Base-by-base conservation (phyloP, 2,797 vertebrate genomes). In the Alectoris magna region DNA sequence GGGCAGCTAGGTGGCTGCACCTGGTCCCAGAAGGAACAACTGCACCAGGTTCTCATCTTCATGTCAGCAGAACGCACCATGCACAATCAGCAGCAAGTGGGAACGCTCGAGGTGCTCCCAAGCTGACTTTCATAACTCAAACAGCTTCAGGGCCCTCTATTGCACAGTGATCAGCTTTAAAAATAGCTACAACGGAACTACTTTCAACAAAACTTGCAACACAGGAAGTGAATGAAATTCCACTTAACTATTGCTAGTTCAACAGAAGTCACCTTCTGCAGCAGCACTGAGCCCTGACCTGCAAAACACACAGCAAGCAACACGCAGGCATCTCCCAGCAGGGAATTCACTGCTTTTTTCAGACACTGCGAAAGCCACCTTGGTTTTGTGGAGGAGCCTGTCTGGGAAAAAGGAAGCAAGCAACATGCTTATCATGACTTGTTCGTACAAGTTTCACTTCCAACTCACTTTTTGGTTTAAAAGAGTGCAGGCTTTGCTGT, bases 221-320 rank as follows among this genome's bases (percentile, higher is more conserved):
- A 97, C 97, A 98, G 98, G 98, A 99, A 98, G 97, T 96, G 96
- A 97, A 80, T 79, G 87, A 96, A 97, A 95, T 96, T 95, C 94
- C 96, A 90, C 49, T 97, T 94, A 96, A 97, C 95, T 94, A 36
- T 83, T 92, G 91, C 85, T 91, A 84, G 43, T 85, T 94, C 88
- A 22, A 29, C 77, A 91, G 41, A 76, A 87, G 64, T 34, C 72
- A 92, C 94, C 87, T 95, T 8, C 23, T 34, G 18, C 14, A 70
- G 83, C 1, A 38, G 26, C 2, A 16, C 53, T 11, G 31, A 39
- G 62, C n/a, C 56, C 56, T 13, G 55, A 56, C 55, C 55, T 56
- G 55, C 55, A 56, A n/a, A 56, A 55, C 31, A 11, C 53, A 31
- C 15, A 10, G 29, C 16, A 26, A 27, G 51, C 51, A 55, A 27